These are phyloP conservation scores for Drosophila albomicans DNA, from an alignment of 1,140 invertebrate genomes.

Conservation along the genomic window DNA sequence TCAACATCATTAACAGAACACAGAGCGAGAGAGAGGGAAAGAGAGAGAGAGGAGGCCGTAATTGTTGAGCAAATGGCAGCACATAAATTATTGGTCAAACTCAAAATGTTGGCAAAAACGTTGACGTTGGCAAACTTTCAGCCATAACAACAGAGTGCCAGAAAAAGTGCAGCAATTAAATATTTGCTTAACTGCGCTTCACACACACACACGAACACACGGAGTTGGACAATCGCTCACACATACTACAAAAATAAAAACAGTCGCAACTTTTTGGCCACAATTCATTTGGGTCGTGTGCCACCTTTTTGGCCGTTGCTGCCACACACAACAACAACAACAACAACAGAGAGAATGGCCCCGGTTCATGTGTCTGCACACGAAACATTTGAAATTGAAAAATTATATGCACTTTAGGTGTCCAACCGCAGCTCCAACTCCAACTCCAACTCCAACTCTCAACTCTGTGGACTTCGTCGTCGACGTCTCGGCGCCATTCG, in stretches of 20 bases:
- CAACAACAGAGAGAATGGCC: slow-evolving; percentile 52
- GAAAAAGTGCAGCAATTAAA: slow-evolving; percentile 84
- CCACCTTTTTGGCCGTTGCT: slow-evolving; percentile 63
- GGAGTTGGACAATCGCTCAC: neutral
- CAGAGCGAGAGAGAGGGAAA: neutral
- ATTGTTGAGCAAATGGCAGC: slow-evolving; percentile 77
- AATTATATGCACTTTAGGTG: slow-evolving; percentile 85
- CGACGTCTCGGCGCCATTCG: slow-evolving; percentile 63
- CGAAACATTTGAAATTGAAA: slow-evolving; percentile 82
- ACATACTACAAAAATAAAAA: slow-evolving; percentile 39
- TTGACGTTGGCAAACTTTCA: slow-evolving; percentile 69
- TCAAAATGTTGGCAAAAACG: slow-evolving; percentile 35
- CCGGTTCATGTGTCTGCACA: slow-evolving; percentile 46
- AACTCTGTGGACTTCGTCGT: slow-evolving; percentile 11
- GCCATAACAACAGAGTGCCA: slow-evolving; percentile 52
- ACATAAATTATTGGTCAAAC: slow-evolving; percentile 83
- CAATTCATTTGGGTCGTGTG: slow-evolving; percentile 74
- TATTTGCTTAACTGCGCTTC: slow-evolving; percentile 81
- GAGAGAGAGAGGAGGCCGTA: slow-evolving; percentile 28
- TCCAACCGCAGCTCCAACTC: slow-evolving; percentile 31
- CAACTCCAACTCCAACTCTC: slow-evolving; percentile 23
- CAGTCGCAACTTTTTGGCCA: slow-evolving; percentile 78
- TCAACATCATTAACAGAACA: slow-evolving; percentile 67
- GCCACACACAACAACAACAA: neutral
- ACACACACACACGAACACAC: slow-evolving; percentile 28